Percentiles rank a stretch among this genome's conserved stretches.
Evolutionary conservation across 2,797 vertebrate genomes (phyloP).

Genomic region (Ibycter americanus): DNA sequence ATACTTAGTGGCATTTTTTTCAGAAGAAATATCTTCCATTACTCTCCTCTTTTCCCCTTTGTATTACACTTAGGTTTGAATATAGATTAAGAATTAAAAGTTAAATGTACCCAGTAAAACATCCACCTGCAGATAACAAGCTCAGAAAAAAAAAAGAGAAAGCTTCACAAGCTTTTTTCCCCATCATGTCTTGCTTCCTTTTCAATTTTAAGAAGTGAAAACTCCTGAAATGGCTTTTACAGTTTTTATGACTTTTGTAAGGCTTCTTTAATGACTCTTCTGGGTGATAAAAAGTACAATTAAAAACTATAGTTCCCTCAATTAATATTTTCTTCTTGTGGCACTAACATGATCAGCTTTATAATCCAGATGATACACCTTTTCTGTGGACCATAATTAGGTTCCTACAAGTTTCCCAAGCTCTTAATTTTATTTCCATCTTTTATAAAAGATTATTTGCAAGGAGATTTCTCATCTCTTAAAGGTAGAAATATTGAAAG

Average conservation of each 20-base stretch:
- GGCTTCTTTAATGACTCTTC: slow-evolving; percentile 27
- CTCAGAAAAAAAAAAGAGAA: not conserved
- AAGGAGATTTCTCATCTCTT: not conserved
- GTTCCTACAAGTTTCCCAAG: not conserved
- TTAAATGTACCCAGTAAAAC: slow-evolving; percentile 16
- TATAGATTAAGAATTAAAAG: slow-evolving; percentile 49
- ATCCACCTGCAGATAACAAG: slow-evolving; percentile 1
- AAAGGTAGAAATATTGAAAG: not conserved
- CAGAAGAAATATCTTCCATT: not conserved
- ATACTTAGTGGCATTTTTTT: not conserved
- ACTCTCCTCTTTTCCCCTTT: not conserved
- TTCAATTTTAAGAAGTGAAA: slow-evolving; percentile 21
- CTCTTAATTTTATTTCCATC: not conserved
- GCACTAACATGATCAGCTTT: not conserved
- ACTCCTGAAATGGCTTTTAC: slow-evolving; percentile 7
- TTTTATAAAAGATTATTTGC: not conserved
- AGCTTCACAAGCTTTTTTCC: not conserved
- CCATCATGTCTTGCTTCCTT: not conserved
- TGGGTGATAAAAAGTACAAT: slow-evolving; percentile 30
- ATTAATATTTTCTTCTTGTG: not conserved
- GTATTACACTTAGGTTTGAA: slow-evolving; percentile 6
- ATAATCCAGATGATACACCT: not conserved
- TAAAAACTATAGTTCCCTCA: slow-evolving; percentile 11
- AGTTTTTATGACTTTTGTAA: not conserved
- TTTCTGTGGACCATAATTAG: not conserved